Conservation (phyloP, 2,888 invertebrate genomes). For the Pasiphila rectangulata region DNA sequence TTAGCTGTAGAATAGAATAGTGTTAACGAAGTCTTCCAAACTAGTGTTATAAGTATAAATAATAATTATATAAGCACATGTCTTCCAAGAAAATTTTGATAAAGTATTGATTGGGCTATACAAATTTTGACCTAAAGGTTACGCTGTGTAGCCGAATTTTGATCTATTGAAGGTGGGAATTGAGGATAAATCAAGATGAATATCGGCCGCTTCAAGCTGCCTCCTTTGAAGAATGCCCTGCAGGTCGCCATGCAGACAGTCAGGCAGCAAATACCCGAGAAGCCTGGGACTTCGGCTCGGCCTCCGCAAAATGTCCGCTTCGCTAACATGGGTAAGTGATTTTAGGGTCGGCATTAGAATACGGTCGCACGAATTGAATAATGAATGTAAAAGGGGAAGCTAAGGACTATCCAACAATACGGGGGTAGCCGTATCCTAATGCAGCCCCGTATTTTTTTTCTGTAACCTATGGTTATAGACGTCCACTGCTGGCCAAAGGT, state of each 20-base stretch:
- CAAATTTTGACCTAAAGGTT: slow-evolving; percentile 16
- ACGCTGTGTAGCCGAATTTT: slow-evolving; percentile 19
- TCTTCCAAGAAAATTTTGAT: slow-evolving; percentile 45
- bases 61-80: slow-evolving; percentile 34
- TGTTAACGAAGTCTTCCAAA: slow-evolving; percentile 78
- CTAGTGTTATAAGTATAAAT: slow-evolving; percentile 40
- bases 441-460: no score
- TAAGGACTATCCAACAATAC: no score
- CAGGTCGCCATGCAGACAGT: slow-evolving; percentile 92
- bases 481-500: no score
- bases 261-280: slow-evolving; percentile 88
- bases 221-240: slow-evolving; percentile 87
- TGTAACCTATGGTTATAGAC: no score
- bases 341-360: no score
- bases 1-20: slow-evolving; percentile 51
- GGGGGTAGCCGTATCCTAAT: no score
- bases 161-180: slow-evolving; percentile 16
- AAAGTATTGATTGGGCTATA: slow-evolving; percentile 17
- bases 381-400: no score
- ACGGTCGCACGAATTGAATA: no score
- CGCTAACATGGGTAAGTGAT: slow-evolving; percentile 74
- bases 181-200: slow-evolving; percentile 47
- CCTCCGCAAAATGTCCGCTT: slow-evolving; percentile 79
- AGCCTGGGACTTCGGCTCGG: slow-evolving; percentile 72
- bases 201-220: slow-evolving; percentile 83